Conservation (phyloP, 2,888 invertebrate genomes). For the Ormyrus labotus region DNA sequence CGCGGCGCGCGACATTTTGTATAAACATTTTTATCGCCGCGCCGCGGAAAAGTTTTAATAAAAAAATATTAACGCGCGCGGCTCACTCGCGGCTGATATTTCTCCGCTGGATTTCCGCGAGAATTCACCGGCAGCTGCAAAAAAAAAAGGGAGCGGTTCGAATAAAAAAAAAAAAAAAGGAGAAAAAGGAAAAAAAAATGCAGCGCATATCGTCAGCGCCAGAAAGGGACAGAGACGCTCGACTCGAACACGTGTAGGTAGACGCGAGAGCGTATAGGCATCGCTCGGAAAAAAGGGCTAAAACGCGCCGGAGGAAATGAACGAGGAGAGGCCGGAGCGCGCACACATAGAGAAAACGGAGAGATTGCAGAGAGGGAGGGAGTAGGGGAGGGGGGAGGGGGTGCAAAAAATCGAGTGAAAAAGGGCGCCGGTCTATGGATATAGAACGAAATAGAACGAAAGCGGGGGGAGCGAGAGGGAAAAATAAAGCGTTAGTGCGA, state of each 20-base stretch:
- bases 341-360: constrained; percentile 2
- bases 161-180: constrained; percentile 21
- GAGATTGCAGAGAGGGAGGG: not conserved
- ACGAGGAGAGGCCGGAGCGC: constrained; percentile 1
- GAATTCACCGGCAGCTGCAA: constrained; percentile 39
- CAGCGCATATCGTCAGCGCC: constrained; percentile 4
- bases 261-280: not conserved
- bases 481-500: constrained; percentile 7
- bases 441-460: constrained; percentile 24
- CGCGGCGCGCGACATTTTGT: not conserved
- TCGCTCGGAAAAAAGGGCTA: constrained; percentile 39
- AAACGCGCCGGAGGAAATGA: constrained; percentile 34
- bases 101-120: constrained; percentile 22
- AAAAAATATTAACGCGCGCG: constrained; percentile 40
- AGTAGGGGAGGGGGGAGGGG: constrained; percentile 15
- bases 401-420: constrained; percentile 53
- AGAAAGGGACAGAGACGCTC: no score
- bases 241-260: constrained; percentile 16
- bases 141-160: constrained; percentile 29
- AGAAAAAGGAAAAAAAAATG: not conserved
- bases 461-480: constrained; percentile 20
- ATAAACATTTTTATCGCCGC: constrained; percentile 46
- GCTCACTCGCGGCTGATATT: constrained; percentile 12
- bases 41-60: constrained; percentile 38
- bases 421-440: constrained; percentile 17